These are phyloP conservation scores for Semnornis frantzii DNA, from an alignment of 2,113 vertebrate species.

Conservation along the genomic window DNA sequence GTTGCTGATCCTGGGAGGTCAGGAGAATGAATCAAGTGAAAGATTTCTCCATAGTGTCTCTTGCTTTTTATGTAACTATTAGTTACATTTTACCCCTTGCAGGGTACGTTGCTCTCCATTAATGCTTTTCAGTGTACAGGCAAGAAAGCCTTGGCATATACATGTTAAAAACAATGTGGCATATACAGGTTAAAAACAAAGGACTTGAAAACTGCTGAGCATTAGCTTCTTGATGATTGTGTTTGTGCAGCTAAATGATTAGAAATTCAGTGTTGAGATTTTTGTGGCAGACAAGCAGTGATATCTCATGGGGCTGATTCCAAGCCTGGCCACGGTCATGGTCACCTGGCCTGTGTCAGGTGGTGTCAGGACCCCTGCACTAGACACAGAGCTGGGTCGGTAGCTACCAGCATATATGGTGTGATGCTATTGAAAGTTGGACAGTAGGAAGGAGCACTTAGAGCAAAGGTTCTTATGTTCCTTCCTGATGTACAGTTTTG, in stretches of 20 bases:
- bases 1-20: accelerated
- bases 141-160: neutral
- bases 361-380: accelerated
- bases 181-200: neutral
- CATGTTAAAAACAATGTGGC: neutral
- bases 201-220: neutral
- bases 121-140: neutral
- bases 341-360: accelerated
- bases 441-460: neutral
- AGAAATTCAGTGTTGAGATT: neutral
- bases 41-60: neutral
- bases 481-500: neutral
- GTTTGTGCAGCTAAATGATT: neutral
- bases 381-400: neutral
- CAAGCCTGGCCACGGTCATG: accelerated
- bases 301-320: neutral
- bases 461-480: neutral
- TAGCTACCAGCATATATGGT: neutral
- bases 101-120: accelerated
- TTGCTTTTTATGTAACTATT: neutral
- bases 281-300: neutral
- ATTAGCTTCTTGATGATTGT: neutral
- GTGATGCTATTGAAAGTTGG: neutral
- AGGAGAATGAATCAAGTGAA: neutral
- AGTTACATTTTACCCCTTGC: neutral